These are phyloP conservation scores for Ericerus pela DNA, from an alignment of 1,140 invertebrate genomes.

Conservation along the genomic window DNA sequence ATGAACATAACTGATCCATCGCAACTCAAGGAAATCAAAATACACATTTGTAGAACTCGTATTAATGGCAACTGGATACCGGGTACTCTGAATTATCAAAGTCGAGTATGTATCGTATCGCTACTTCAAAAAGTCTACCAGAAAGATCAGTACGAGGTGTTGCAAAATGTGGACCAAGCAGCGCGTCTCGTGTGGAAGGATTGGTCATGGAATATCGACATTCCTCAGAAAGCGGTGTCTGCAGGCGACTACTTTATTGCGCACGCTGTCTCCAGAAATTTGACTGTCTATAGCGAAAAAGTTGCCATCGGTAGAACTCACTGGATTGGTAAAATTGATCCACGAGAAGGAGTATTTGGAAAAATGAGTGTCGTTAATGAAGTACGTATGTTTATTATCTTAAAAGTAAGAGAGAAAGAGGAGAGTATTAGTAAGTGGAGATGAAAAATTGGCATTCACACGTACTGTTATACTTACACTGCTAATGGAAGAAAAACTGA, in stretches of 20 bases:
- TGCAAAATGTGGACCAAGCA: slow-evolving; percentile 60
- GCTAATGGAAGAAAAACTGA: too few species aligned
- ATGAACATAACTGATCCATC: too few species aligned
- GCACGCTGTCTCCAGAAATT: slow-evolving; percentile 36
- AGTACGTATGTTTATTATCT: slow-evolving; percentile 30
- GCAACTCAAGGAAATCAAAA: slow-evolving; percentile 32
- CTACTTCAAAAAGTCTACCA: slow-evolving; percentile 39
- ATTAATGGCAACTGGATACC: slow-evolving; percentile 53
- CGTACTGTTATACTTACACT: too few species aligned
- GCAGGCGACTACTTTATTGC: slow-evolving; percentile 29
- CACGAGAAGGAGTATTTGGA: slow-evolving; percentile 40
- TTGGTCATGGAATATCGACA: slow-evolving; percentile 47
- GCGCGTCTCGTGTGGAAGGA: slow-evolving; percentile 52
- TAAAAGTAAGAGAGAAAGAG: background rate
- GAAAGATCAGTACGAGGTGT: slow-evolving; percentile 49
- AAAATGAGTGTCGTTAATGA: slow-evolving; percentile 48
- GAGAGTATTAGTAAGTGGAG: too few species aligned
- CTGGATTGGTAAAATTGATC: slow-evolving; percentile 49
- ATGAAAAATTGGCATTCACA: too few species aligned
- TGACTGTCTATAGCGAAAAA: slow-evolving; percentile 24
- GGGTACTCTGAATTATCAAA: slow-evolving; percentile 38
- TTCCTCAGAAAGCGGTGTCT: slow-evolving; percentile 48
- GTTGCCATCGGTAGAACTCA: slow-evolving; percentile 30
- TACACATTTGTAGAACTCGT: slow-evolving; percentile 55
- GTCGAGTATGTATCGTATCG: slow-evolving; percentile 34